phyloP scores from a whole-genome alignment of 2,797 vertebrate genomes.

The Girardinus metallicus region DNA sequence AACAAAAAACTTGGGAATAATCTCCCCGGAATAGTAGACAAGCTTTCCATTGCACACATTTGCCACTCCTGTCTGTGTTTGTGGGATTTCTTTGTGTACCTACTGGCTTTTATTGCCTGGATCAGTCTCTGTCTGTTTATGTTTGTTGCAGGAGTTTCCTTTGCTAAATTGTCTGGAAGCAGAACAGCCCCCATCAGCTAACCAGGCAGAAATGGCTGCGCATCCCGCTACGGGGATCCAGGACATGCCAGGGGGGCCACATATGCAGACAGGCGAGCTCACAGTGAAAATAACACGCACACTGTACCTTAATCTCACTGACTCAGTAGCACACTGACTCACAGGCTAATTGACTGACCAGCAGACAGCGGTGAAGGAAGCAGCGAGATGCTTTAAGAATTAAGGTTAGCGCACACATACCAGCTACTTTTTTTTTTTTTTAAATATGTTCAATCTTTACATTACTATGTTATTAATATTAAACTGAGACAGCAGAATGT shows the following conservation, averaged over 20 bases:
- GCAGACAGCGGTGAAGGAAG: slow-evolving; percentile 13
- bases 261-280: slow-evolving; percentile 50
- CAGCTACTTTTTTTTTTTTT: background rate
- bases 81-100: slow-evolving; percentile 43
- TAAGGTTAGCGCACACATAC: background rate
- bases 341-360: slow-evolving; percentile 57
- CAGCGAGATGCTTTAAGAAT: background rate
- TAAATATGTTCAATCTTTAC: background rate
- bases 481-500: background rate
- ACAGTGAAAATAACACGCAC: slow-evolving; percentile 34
- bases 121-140: slow-evolving; percentile 78
- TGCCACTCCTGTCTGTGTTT: slow-evolving; percentile 29
- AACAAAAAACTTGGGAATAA: slow-evolving; percentile 5
- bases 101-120: slow-evolving; percentile 58
- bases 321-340: slow-evolving; percentile 46
- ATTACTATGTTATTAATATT: background rate
- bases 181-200: slow-evolving; percentile 86
- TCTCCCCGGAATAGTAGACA: slow-evolving; percentile 1
- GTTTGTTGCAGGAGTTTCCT: slow-evolving; percentile 82
- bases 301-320: slow-evolving; percentile 49
- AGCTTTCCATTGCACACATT: slow-evolving; percentile 12
- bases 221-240: slow-evolving; percentile 66
- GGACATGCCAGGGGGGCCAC: slow-evolving; percentile 77
- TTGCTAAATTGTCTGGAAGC: slow-evolving; percentile 90
- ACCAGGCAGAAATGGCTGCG: slow-evolving; percentile 88